phyloP scores from a whole-genome alignment of 1,140 invertebrate genomes.

The Mamestra configurata region DNA sequence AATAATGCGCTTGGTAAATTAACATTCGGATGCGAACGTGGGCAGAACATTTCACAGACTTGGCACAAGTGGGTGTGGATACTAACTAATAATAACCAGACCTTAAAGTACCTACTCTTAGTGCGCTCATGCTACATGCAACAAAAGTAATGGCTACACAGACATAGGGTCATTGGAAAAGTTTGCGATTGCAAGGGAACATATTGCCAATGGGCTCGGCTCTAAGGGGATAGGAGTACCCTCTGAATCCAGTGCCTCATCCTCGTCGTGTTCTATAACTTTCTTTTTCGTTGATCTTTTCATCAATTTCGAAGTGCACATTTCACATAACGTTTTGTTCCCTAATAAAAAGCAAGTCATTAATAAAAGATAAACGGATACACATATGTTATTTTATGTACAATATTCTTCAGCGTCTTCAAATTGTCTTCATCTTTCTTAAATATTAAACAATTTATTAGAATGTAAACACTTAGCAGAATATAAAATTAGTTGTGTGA shows the following conservation, averaged over 20 bases:
- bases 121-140: slow-evolving; percentile 65
- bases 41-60: slow-evolving; percentile 30
- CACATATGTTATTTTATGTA: slow-evolving; percentile 1
- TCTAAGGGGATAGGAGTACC: slow-evolving; percentile 79
- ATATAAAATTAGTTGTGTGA: slow-evolving; percentile 51
- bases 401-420: not conserved
- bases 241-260: slow-evolving; percentile 86
- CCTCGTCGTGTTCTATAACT: slow-evolving; percentile 86
- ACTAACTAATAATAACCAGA: slow-evolving; percentile 6
- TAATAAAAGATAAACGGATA: slow-evolving; percentile 51
- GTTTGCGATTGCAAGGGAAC: slow-evolving; percentile 43
- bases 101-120: slow-evolving; percentile 20
- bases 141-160: slow-evolving; percentile 50
- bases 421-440: not conserved
- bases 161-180: slow-evolving; percentile 42
- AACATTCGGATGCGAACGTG: slow-evolving; percentile 14
- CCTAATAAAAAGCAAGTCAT: slow-evolving; percentile 88
- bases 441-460: slow-evolving; percentile 16
- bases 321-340: slow-evolving; percentile 95
- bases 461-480: slow-evolving; percentile 2
- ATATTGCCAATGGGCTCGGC: slow-evolving; percentile 41
- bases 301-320: slow-evolving; percentile 92
- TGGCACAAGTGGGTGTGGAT: slow-evolving; percentile 29
- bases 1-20: slow-evolving; percentile 6
- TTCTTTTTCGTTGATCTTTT: slow-evolving; percentile 91